phyloP scores from a whole-genome alignment of 2,113 vertebrate species.

The Nematolebias whitei region DNA sequence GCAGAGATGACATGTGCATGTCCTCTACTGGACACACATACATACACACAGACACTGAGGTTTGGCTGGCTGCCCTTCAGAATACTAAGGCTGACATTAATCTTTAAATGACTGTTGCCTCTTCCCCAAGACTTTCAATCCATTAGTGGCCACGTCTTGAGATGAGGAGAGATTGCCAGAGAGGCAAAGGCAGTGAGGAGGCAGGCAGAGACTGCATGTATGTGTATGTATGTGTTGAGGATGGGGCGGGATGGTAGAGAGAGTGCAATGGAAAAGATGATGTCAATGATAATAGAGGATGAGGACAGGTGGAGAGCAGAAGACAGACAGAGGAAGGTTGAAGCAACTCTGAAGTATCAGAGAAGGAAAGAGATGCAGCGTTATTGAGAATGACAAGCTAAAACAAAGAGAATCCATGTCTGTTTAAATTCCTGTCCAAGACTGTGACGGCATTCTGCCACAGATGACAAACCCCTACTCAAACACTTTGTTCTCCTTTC shows the following conservation, averaged over 20 bases:
- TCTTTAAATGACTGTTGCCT: conserved; percentile 81
- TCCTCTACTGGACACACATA: conserved; percentile 46
- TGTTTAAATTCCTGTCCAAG: conserved; percentile 13
- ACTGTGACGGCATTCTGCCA: conserved; percentile 16
- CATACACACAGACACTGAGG: conserved; percentile 13
- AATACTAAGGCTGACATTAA: conserved; percentile 76
- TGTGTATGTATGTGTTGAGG: conserved; percentile 14
- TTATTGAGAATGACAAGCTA: conserved; percentile 3
- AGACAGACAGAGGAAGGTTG: conserved; percentile 25
- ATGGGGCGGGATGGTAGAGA: neutral
- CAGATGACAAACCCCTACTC: neutral
- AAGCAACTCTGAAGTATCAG: conserved; percentile 22
- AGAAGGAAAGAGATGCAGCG: conserved; percentile 9
- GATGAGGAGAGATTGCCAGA: conserved; percentile 68
- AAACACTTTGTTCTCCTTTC: neutral
- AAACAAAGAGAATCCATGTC: conserved; percentile 20
- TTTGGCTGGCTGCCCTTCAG: conserved; percentile 72
- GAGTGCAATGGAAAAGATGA: conserved; percentile 58
- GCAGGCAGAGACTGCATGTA: conserved; percentile 14
- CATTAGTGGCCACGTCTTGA: conserved; percentile 74
- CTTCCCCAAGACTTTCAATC: conserved; percentile 77
- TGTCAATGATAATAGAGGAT: conserved; percentile 75
- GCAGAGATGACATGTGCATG: conserved; percentile 60
- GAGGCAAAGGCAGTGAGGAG: conserved; percentile 50
- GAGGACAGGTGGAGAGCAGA: conserved; percentile 51